A percentile compares a stretch with the other conserved stretches of the same genome.
These are phyloP conservation scores for Netelia inedita DNA, from an alignment of 2,888 invertebrate genomes.

Conservation along the genomic window DNA sequence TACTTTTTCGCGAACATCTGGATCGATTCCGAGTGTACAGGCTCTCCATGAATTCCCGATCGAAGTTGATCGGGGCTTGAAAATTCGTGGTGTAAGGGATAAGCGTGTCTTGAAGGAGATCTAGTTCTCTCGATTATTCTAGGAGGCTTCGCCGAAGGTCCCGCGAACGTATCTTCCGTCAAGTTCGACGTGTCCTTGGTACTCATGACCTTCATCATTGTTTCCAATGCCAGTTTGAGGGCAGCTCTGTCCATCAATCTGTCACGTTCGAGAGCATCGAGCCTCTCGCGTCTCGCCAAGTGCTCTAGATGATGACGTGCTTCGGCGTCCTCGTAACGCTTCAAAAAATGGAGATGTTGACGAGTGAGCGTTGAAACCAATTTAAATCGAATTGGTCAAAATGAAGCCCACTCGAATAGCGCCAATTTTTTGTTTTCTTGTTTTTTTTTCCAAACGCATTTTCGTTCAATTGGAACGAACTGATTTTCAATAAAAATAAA, in stretches of 20 bases:
- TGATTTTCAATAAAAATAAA: no score
- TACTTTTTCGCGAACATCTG: not conserved
- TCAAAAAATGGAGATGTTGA: conserved; percentile 13
- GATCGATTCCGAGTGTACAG: not conserved
- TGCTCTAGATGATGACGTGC: conserved; percentile 49
- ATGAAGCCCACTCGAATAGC: not conserved
- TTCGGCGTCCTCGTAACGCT: conserved; percentile 61
- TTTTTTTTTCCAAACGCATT: no score
- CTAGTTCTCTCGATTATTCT: not conserved
- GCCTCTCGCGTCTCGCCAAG: conserved; percentile 57
- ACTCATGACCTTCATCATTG: conserved; percentile 71
- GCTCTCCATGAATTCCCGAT: not conserved
- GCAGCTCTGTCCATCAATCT: conserved; percentile 72
- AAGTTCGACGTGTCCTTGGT: conserved; percentile 57
- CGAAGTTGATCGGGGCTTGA: not conserved
- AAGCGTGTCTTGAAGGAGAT: not conserved
- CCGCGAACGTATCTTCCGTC: conserved; percentile 4
- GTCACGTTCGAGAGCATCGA: conserved; percentile 62
- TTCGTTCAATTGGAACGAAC: not conserved
- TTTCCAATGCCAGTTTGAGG: conserved; percentile 73
- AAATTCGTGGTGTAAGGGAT: not conserved
- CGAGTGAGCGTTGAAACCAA: no score
- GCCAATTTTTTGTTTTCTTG: not conserved
- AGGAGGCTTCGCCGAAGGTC: conserved; percentile 4
- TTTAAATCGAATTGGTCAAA: not conserved